These are phyloP conservation scores for Oxyscelio sp. DNA, from an alignment of 2,888 invertebrate genomes.

Conservation along the genomic window DNA sequence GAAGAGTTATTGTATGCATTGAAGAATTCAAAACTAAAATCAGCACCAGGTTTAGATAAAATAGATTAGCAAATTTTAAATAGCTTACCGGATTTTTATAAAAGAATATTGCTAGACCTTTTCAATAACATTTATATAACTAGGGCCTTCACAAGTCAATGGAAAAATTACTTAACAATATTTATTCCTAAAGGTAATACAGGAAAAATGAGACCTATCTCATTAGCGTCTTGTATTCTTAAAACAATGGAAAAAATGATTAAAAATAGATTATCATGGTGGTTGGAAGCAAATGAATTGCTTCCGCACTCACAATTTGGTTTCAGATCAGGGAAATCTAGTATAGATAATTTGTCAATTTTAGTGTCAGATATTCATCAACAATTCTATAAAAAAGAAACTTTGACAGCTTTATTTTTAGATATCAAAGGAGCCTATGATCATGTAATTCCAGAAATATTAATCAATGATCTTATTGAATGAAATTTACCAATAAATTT, in stretches of 20 bases:
- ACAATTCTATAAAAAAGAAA: conserved; percentile 4
- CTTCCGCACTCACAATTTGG: neutral
- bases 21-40: too few species aligned
- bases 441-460: conserved; percentile 32
- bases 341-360: neutral
- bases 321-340: neutral
- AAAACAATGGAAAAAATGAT: neutral
- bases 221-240: neutral
- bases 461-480: conserved; percentile 21
- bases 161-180: neutral
- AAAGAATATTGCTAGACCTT: neutral
- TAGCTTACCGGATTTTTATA: neutral
- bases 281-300: neutral
- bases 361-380: neutral
- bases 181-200: conserved; percentile 17
- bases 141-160: neutral
- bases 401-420: neutral
- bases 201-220: neutral
- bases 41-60: too few species aligned
- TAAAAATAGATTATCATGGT: neutral
- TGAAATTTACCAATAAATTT: conserved; percentile 6
- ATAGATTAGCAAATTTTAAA: too few species aligned
- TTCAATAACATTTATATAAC: neutral
- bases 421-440: conserved; percentile 40
- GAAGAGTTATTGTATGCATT: too few species aligned